phyloP scores from a whole-genome alignment of 2,888 invertebrate genomes.

The Nephrocerus scutellatus region DNA sequence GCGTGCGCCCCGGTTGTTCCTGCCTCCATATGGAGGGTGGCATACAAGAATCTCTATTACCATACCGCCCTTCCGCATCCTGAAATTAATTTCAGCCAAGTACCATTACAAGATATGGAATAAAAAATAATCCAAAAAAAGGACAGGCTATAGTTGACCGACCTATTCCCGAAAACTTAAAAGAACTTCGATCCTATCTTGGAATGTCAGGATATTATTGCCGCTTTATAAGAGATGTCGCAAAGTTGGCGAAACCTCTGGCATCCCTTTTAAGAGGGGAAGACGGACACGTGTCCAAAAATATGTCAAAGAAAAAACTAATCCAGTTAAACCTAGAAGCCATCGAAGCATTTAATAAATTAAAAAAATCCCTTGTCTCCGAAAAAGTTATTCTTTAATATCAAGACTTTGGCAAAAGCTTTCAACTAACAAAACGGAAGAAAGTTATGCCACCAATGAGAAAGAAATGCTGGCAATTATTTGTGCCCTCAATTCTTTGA shows the following conservation, averaged over 20 bases:
- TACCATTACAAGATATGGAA: too few relatives aligned
- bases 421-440: too few relatives aligned
- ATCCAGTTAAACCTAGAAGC: too few relatives aligned
- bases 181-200: constrained; percentile 9
- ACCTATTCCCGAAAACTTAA: constrained; percentile 8
- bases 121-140: not conserved
- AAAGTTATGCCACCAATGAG: too few relatives aligned
- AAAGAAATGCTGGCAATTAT: too few relatives aligned
- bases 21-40: too few relatives aligned
- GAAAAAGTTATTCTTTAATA: constrained; percentile 11
- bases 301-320: too few relatives aligned
- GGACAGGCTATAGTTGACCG: constrained; percentile 1
- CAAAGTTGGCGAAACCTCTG: not conserved
- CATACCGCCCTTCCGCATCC: too few relatives aligned
- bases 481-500: too few relatives aligned
- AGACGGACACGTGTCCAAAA: constrained; percentile 6
- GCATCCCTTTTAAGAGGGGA: not conserved
- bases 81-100: too few relatives aligned
- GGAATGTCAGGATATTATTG: constrained; percentile 10
- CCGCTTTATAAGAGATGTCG: constrained; percentile 5
- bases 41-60: too few relatives aligned
- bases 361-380: constrained; percentile 5
- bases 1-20: too few relatives aligned
- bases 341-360: constrained; percentile 3
- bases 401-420: constrained; percentile 15